phyloP scores from a whole-genome alignment of 2,113 vertebrate genomes.

The Eidolon helvum region DNA sequence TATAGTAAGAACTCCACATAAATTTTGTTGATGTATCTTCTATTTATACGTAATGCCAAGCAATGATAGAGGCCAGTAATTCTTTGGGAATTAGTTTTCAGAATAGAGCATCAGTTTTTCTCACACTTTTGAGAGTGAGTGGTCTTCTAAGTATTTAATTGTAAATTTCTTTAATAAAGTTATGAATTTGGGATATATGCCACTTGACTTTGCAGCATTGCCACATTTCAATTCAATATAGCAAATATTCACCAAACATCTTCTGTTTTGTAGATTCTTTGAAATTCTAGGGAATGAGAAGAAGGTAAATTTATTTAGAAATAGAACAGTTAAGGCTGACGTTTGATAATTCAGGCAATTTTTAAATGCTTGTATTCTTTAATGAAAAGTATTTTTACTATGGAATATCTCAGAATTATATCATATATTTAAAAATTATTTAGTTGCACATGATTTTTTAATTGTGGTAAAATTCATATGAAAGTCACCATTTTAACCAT shows the following conservation, averaged over 20 bases:
- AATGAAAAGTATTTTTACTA: slow-evolving; percentile 15
- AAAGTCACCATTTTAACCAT: background rate
- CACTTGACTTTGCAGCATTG: background rate
- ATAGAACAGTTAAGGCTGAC: background rate
- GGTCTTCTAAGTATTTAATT: background rate
- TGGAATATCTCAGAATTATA: background rate
- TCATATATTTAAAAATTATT: background rate
- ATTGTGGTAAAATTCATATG: background rate
- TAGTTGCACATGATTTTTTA: slow-evolving; percentile 23
- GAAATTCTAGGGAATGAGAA: background rate
- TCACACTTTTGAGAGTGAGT: slow-evolving; percentile 11
- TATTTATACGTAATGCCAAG: slow-evolving; percentile 2
- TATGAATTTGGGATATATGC: background rate
- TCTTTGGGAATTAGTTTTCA: slow-evolving; percentile 46
- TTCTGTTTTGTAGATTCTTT: slow-evolving; percentile 46
- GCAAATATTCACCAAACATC: background rate
- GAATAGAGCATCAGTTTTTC: slow-evolving; percentile 22
- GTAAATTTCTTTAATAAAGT: slow-evolving; percentile 12
- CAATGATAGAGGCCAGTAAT: background rate
- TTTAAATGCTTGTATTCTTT: background rate
- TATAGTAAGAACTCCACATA: background rate
- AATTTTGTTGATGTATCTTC: slow-evolving; percentile 30
- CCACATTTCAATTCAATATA: background rate
- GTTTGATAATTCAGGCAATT: slow-evolving; percentile 7
- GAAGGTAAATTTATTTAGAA: slow-evolving; percentile 28